Conservation (phyloP, 2,888 invertebrate species). For the Prenolepis imparis region DNA sequence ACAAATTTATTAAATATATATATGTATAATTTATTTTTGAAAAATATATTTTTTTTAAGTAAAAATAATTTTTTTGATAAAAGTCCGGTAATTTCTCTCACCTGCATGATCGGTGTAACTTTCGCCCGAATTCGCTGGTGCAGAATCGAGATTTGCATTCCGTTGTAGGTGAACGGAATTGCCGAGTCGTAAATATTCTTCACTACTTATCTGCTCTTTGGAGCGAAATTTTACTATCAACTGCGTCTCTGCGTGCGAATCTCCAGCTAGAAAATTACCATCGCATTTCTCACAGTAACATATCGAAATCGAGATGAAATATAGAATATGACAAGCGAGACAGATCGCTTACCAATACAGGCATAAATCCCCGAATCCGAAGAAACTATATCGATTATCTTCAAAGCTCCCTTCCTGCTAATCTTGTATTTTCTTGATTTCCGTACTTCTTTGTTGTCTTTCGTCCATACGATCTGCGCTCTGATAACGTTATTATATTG, state of each 20-base stretch:
- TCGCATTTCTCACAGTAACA: slow-evolving; percentile 16
- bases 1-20: not conserved
- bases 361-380: slow-evolving; percentile 95
- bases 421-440: slow-evolving; percentile 95
- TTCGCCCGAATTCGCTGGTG: slow-evolving; percentile 87
- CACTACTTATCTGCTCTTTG: slow-evolving; percentile 93
- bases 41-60: not conserved
- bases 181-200: slow-evolving; percentile 89
- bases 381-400: slow-evolving; percentile 93
- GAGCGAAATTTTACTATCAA: slow-evolving; percentile 93
- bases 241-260: slow-evolving; percentile 93
- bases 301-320: slow-evolving; percentile 10
- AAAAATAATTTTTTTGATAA: not conserved
- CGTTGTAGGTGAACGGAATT: slow-evolving; percentile 85
- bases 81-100: slow-evolving; percentile 55
- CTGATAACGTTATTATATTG: slow-evolving; percentile 83
- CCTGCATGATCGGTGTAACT: slow-evolving; percentile 81
- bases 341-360: slow-evolving; percentile 89
- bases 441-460: slow-evolving; percentile 92
- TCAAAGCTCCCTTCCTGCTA: slow-evolving; percentile 96
- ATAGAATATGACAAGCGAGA: not conserved
- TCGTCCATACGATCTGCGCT: slow-evolving; percentile 95
- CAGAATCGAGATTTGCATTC: slow-evolving; percentile 84
- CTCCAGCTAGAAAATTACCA: slow-evolving; percentile 87
- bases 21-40: too few species aligned